Conservation (phyloP, 64 coral and sea anemone genomes). For the Cladopsammia gracilis region DNA sequence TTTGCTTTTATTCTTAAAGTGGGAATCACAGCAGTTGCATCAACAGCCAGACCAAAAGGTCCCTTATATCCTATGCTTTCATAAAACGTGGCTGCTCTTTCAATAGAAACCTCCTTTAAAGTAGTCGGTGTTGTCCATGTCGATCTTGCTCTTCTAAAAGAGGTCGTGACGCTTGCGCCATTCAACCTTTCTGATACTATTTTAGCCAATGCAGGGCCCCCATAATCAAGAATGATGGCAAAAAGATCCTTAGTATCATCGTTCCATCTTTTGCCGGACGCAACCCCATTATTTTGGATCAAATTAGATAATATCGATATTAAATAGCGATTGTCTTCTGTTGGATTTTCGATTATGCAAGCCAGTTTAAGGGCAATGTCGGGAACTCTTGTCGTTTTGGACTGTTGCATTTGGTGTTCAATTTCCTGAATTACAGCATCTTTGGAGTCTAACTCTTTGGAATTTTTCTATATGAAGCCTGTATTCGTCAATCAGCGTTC, state of each 20-base stretch:
- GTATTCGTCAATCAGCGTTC: constrained; percentile 8
- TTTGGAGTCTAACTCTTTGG: constrained; percentile 8
- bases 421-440: constrained; percentile 1
- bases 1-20: constrained; percentile 48
- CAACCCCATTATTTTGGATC: neutral
- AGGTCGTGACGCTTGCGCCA: neutral
- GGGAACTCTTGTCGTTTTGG: constrained; percentile 2
- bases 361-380: neutral
- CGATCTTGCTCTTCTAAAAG: neutral
- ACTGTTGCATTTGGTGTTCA: constrained; percentile 5
- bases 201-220: constrained; percentile 8
- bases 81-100: constrained; percentile 9
- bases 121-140: neutral
- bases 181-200: neutral
- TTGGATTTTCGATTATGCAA: neutral
- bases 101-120: constrained; percentile 14
- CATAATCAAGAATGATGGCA: constrained; percentile 72
- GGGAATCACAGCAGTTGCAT: constrained; percentile 20
- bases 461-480: neutral
- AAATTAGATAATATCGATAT: neutral
- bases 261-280: constrained; percentile 42
- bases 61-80: constrained; percentile 19
- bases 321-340: neutral
- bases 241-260: constrained; percentile 63
- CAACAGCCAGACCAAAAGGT: neutral